A percentile compares a stretch with the other conserved stretches of the same genome.
These are phyloP conservation scores for Leptocoma aspasia DNA, from an alignment of 2,113 vertebrate genomes.

Conservation along the genomic window DNA sequence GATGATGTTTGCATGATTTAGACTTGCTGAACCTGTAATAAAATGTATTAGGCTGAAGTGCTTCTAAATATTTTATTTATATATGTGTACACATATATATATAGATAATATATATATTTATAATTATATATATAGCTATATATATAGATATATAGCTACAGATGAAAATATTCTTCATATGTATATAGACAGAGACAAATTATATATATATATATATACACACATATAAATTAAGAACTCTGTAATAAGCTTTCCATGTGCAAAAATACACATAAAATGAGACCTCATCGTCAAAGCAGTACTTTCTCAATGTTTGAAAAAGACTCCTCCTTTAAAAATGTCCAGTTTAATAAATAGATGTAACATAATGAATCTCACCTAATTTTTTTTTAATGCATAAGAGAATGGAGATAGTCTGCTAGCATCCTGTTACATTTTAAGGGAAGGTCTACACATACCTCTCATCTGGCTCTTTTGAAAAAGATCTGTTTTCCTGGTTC, in stretches of 20 bases:
- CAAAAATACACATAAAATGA: neutral
- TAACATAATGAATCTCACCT: neutral
- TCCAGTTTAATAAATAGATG: neutral
- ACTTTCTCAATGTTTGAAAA: neutral
- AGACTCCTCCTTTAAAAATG: neutral
- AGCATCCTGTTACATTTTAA: neutral
- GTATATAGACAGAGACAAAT: neutral
- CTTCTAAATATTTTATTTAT: neutral
- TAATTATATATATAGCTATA: neutral
- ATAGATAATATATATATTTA: neutral
- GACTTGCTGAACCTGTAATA: neutral
- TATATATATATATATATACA: neutral
- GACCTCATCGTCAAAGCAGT: neutral
- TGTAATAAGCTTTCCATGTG: neutral
- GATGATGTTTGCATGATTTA: neutral
- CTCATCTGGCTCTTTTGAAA: neutral
- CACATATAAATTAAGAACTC: neutral
- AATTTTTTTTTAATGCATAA: neutral
- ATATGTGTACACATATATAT: neutral
- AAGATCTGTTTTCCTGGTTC: neutral
- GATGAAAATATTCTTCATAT: neutral
- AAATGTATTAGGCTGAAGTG: neutral
- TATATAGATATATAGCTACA: neutral
- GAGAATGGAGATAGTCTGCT: neutral
- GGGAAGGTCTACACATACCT: neutral